Evolutionary conservation across 2,113 vertebrate species (phyloP), one percentile per base, ranked within the genome.

Genomic region (Esox niger): DNA sequence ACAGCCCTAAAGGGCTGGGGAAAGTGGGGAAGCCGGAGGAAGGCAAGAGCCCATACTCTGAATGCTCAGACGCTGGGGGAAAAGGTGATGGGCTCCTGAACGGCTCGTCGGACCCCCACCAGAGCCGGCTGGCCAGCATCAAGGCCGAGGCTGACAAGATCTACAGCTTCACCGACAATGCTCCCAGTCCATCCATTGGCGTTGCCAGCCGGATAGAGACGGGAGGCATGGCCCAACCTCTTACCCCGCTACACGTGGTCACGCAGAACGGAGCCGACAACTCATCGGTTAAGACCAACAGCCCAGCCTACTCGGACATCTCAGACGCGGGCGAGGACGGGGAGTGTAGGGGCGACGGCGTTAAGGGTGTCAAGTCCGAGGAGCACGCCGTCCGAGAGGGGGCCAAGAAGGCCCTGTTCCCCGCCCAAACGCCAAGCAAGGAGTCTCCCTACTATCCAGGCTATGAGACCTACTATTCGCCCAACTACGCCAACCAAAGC

Each of bases 101-200:
- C 0, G 96, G 96, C 29, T 94, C 95, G 0, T 90, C 96, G 0
- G 97, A 96, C 59, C 80, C 93, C 6, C 97, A 97, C 67, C 95
- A 98, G 82, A 98, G 94, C 82, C 93, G 96, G 0, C 82, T 98
- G 0, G 97, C 97, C 3, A 98, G 96, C 86, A 98, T 98, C 82
- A 98, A 98, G 83, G 97, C 96, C 0, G 97, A 97, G 80, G 97
- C 97, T 0, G 97, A 98, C 80, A 98, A 98, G 79, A 95, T 98
- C 74, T 98, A 98, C 87, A 98, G 96, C 82, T 98, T 98, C 88
- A 95, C 95, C 0, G 97, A 98, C 82, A 98, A 96, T 0, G 95
- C 97, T 0, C 97, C 97, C 0, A 98, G 96, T 86, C 96, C 96
- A 0, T 98, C 95, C 30, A 97, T 98, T 0, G 91, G 94, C 1